phyloP scores from a whole-genome alignment of 2,797 vertebrate species.

The Darevskia mixta region DNA sequence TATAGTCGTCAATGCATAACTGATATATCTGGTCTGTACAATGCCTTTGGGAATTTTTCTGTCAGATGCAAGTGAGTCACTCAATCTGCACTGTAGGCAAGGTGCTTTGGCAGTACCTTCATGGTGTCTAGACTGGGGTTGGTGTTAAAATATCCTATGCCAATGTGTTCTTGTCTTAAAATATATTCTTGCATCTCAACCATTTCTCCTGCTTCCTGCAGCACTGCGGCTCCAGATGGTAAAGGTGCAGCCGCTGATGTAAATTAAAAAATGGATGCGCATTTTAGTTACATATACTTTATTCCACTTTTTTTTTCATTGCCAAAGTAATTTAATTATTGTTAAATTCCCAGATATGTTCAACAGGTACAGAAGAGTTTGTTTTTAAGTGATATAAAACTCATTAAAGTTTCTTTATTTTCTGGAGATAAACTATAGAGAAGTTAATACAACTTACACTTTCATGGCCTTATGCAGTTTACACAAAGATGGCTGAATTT shows the following conservation, averaged over 20 bases:
- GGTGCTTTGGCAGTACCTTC: not conserved
- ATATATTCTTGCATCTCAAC: not conserved
- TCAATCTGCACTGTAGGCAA: too few relatives aligned
- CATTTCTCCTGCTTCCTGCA: not conserved
- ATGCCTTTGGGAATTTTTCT: not conserved
- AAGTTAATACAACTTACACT: constrained; percentile 47
- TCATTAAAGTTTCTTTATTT: constrained; percentile 32
- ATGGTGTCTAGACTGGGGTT: not conserved
- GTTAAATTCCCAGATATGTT: constrained; percentile 49
- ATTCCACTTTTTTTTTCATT: constrained; percentile 52
- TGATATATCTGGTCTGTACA: not conserved
- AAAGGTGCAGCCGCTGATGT: not conserved
- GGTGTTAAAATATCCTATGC: not conserved
- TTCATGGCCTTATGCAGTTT: constrained; percentile 60
- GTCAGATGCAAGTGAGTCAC: not conserved
- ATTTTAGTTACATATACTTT: not conserved
- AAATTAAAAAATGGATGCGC: not conserved
- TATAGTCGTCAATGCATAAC: not conserved
- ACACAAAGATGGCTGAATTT: constrained; percentile 31
- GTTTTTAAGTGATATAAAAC: constrained; percentile 40
- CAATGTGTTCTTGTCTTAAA: not conserved
- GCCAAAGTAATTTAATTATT: constrained; percentile 69
- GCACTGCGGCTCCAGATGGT: not conserved
- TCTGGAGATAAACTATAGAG: constrained; percentile 39
- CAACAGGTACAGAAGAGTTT: constrained; percentile 56